These are phyloP conservation scores for Dendrocincla fuliginosa DNA, from an alignment of 2,797 vertebrate species.

Conservation along the genomic window DNA sequence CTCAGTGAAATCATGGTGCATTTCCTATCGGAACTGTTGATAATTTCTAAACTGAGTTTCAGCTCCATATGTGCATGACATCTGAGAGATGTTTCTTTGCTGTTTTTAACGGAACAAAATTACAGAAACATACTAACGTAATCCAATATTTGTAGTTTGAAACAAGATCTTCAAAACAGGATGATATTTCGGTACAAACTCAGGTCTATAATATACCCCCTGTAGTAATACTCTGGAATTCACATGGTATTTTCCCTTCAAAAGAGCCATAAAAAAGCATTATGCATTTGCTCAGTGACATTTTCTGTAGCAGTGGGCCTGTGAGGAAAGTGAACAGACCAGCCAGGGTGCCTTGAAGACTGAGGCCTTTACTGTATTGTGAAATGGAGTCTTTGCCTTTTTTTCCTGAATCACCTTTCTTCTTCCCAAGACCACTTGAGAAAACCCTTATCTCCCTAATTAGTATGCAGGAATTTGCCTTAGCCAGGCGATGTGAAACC, in stretches of 20 bases:
- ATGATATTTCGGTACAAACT: not conserved
- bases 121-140: not conserved
- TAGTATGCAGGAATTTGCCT: no score
- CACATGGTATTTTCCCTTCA: not conserved
- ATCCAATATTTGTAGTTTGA: not conserved
- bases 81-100: not conserved
- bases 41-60: not conserved
- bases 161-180: not conserved
- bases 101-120: not conserved
- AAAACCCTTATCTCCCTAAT: no score
- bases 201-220: not conserved
- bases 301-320: not conserved
- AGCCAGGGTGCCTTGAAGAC: no score
- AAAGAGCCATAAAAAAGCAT: not conserved
- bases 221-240: not conserved
- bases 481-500: no score
- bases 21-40: not conserved
- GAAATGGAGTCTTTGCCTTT: no score
- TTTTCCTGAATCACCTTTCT: no score
- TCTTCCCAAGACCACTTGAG: no score
- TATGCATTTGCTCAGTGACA: not conserved
- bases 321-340: no score
- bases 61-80: not conserved
- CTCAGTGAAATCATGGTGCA: not conserved
- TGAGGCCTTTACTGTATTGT: no score